These are phyloP conservation scores for Tachypleus tridentatus DNA, from an alignment of 1,140 invertebrate genomes.

Conservation along the genomic window DNA sequence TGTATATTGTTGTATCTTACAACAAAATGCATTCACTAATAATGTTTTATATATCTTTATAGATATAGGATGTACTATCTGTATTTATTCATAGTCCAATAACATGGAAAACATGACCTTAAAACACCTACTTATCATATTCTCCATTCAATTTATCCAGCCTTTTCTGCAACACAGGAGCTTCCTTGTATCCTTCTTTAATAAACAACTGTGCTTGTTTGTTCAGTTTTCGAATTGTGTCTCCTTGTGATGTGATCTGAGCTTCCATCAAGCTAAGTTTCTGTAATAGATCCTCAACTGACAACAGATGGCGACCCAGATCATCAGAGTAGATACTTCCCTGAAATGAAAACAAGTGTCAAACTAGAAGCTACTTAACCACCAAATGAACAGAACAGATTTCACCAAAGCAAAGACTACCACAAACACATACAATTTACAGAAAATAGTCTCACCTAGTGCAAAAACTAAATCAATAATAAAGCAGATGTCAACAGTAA, in stretches of 20 bases:
- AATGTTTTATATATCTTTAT: no score
- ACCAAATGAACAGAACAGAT: no score
- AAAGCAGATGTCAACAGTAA: no score
- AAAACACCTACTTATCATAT: constrained; percentile 42
- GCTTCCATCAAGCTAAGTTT: constrained; percentile 84
- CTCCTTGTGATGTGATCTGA: constrained; percentile 67
- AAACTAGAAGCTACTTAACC: no score
- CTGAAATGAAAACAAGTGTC: constrained; percentile 31
- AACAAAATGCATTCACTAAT: no score
- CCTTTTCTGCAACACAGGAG: constrained; percentile 50
- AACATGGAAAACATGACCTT: neutral
- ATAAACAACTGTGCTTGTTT: constrained; percentile 44
- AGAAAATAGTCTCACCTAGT: no score
- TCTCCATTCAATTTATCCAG: constrained; percentile 56
- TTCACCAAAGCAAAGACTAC: no score
- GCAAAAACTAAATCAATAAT: no score
- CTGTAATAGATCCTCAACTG: constrained; percentile 84
- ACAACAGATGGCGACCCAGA: constrained; percentile 71
- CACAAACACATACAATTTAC: no score
- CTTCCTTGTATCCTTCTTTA: constrained; percentile 36
- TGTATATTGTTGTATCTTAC: no score
- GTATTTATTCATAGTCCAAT: no score
- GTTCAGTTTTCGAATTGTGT: constrained; percentile 61
- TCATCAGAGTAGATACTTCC: constrained; percentile 72
- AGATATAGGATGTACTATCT: no score